Conservation (phyloP, 37 sponge, comb jelly and placozoan species). For the Amphimedon queenslandica region DNA sequence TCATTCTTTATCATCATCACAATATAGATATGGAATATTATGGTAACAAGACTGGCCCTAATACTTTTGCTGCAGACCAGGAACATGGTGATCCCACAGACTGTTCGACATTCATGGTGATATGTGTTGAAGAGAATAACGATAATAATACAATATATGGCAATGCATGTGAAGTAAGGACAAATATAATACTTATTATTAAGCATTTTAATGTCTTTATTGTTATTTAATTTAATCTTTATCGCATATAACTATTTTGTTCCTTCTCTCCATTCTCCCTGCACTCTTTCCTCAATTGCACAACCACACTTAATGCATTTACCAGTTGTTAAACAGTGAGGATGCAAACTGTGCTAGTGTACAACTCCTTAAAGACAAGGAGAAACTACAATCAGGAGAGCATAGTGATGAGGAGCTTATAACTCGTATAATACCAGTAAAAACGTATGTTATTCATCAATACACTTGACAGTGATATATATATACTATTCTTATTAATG, state of each 20-base stretch:
- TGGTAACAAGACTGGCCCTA: too few relatives aligned
- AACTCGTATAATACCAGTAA: neutral
- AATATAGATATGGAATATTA: too few relatives aligned
- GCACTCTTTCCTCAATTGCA: too few relatives aligned
- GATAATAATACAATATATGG: neutral
- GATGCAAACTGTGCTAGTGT: neutral
- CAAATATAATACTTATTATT: neutral
- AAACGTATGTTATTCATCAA: neutral
- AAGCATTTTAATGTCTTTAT: neutral
- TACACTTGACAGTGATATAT: neutral
- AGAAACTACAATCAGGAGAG: neutral
- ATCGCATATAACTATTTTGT: neutral
- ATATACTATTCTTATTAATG: neutral
- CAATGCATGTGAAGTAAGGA: neutral
- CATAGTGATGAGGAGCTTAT: neutral
- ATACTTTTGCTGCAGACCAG: too few relatives aligned
- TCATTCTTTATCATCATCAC: too few relatives aligned
- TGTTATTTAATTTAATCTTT: neutral
- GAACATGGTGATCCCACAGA: too few relatives aligned
- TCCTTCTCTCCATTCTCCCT: too few relatives aligned
- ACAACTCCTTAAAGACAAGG: neutral
- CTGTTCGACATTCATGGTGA: too few relatives aligned
- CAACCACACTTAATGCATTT: too few relatives aligned
- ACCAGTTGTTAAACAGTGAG: too few relatives aligned
- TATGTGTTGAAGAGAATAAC: constrained; percentile 1